phyloP scores from a whole-genome alignment of 1,140 invertebrate species.

The Nephotettix cincticeps region DNA sequence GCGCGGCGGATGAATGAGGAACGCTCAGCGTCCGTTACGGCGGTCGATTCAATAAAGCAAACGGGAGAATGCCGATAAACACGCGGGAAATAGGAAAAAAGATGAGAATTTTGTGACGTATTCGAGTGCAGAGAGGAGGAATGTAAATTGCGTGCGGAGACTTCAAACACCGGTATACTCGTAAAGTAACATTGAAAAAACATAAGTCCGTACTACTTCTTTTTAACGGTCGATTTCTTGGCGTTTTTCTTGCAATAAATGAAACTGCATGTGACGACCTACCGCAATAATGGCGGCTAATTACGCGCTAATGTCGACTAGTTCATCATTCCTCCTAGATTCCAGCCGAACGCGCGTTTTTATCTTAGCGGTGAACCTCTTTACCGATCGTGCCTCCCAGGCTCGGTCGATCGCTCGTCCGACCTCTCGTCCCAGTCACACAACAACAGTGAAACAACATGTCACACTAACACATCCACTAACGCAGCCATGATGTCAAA shows the following conservation, averaged over 20 bases:
- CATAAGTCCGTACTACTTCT: slow-evolving; percentile 23
- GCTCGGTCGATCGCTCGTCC: too few relatives aligned
- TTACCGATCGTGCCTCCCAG: neutral
- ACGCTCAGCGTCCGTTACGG: neutral
- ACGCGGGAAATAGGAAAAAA: slow-evolving; percentile 17
- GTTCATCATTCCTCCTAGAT: slow-evolving; percentile 23
- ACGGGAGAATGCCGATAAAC: slow-evolving; percentile 12
- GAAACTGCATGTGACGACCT: slow-evolving; percentile 25
- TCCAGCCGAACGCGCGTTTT: slow-evolving; percentile 6
- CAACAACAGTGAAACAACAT: too few relatives aligned
- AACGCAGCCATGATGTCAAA: too few relatives aligned
- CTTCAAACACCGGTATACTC: slow-evolving; percentile 17
- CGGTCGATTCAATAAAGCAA: slow-evolving; percentile 13
- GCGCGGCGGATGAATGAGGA: neutral
- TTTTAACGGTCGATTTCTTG: slow-evolving; percentile 27
- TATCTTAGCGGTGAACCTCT: slow-evolving; percentile 16
- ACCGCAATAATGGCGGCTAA: slow-evolving; percentile 25
- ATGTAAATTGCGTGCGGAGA: slow-evolving; percentile 22
- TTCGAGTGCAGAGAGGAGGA: slow-evolving; percentile 12
- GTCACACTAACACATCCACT: too few relatives aligned
- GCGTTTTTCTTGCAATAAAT: slow-evolving; percentile 24
- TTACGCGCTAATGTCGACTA: slow-evolving; percentile 20
- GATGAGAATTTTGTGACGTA: slow-evolving; percentile 21
- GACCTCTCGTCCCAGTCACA: too few relatives aligned
- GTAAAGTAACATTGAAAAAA: slow-evolving; percentile 28